Conservation (phyloP, 2,113 vertebrate genomes). For the Ramphastos sulfuratus region DNA sequence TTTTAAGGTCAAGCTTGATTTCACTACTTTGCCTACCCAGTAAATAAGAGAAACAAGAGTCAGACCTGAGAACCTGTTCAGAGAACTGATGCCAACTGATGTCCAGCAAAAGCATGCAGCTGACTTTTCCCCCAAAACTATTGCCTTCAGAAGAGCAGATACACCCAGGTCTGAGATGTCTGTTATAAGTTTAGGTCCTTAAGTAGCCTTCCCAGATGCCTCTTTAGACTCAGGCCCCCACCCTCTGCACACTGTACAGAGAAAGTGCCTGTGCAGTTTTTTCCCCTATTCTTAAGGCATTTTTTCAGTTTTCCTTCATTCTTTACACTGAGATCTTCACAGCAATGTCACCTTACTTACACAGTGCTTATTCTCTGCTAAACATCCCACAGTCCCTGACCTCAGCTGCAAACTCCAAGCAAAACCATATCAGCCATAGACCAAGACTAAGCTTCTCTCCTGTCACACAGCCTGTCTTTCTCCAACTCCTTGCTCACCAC, state of each 20-base stretch:
- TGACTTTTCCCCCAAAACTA: accelerated
- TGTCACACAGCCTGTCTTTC: background rate
- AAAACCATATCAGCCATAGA: background rate
- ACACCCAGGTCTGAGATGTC: background rate
- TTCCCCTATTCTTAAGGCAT: background rate
- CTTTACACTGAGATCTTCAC: background rate
- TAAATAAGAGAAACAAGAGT: background rate
- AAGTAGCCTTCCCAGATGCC: background rate
- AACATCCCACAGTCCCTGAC: background rate
- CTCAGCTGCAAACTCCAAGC: background rate
- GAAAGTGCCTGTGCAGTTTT: background rate
- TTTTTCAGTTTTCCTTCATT: background rate
- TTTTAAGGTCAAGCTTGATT: background rate
- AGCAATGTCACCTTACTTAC: background rate
- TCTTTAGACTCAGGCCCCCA: background rate
- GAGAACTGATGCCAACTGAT: background rate
- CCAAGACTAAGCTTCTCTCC: background rate
- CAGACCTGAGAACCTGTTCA: background rate
- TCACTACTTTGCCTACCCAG: background rate
- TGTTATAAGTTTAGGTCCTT: background rate
- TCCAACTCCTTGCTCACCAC: background rate
- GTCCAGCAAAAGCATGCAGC: background rate
- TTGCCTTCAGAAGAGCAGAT: background rate
- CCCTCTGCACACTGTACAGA: background rate
- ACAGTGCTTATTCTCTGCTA: background rate